Evolutionary conservation across 2,113 vertebrate genomes (phyloP).

Genomic region (Nycticorax nycticorax): DNA sequence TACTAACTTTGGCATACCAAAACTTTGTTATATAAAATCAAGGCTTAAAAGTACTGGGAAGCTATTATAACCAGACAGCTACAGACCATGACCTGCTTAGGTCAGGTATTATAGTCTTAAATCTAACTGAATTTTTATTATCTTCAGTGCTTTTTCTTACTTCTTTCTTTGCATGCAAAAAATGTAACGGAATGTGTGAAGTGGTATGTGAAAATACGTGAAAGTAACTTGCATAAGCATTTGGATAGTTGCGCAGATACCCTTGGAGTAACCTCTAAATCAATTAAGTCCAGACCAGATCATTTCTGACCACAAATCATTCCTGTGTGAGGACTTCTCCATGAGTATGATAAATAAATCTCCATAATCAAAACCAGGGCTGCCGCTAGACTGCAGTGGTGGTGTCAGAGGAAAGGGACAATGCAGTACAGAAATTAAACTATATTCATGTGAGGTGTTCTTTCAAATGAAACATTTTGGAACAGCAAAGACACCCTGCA

Average conservation of each 20-base stretch:
- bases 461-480: neutral
- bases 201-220: neutral
- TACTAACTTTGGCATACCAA: neutral
- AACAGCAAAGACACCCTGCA: neutral
- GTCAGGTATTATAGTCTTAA: neutral
- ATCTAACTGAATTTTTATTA: neutral
- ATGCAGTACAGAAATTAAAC: neutral
- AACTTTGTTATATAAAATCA: neutral
- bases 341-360: neutral
- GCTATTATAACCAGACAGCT: neutral
- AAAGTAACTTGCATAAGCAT: neutral
- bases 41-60: neutral
- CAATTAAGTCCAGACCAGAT: neutral
- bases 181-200: neutral
- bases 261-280: neutral
- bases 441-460: neutral
- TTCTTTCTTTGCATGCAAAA: neutral
- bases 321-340: conserved; percentile 4
- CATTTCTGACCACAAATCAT: neutral
- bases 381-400: neutral
- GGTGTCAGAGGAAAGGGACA: neutral
- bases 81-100: neutral
- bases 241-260: neutral
- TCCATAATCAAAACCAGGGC: conserved; percentile 11
- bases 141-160: neutral